These are phyloP conservation scores for Tachina fera DNA, from an alignment of 2,888 invertebrate genomes.

Conservation along the genomic window DNA sequence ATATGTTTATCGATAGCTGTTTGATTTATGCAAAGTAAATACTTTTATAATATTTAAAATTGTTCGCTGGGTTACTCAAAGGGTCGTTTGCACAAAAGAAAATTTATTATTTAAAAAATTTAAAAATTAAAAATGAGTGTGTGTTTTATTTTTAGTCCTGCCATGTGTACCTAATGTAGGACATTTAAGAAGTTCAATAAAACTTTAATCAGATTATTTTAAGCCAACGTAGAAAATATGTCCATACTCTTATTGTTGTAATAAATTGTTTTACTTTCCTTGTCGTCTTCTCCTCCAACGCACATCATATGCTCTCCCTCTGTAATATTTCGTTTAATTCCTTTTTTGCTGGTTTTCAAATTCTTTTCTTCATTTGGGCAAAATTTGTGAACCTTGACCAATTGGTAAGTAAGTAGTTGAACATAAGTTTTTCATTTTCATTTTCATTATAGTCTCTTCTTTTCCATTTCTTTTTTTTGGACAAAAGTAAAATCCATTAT, in stretches of 20 bases:
- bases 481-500: slow-evolving; percentile 62
- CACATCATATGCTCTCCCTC: neutral
- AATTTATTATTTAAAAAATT: no score
- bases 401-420: slow-evolving; percentile 61
- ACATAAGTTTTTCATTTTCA: slow-evolving; percentile 33
- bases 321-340: slow-evolving; percentile 21
- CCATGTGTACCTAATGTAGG: neutral
- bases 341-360: neutral
- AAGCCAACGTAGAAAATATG: slow-evolving; percentile 47
- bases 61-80: no score
- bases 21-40: no score
- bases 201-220: slow-evolving; percentile 48
- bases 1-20: no score
- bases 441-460: neutral
- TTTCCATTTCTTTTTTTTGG: neutral
- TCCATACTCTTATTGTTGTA: slow-evolving; percentile 20
- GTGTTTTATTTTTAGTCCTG: no score
- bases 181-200: neutral
- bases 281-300: neutral
- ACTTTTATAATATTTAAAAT: no score
- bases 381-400: slow-evolving; percentile 68
- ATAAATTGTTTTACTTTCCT: slow-evolving; percentile 31
- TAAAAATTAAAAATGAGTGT: no score
- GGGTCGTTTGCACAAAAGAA: no score
- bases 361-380: slow-evolving; percentile 46